phyloP scores from a whole-genome alignment of 2,888 invertebrate species.

The Zaprionus bogoriensis region DNA sequence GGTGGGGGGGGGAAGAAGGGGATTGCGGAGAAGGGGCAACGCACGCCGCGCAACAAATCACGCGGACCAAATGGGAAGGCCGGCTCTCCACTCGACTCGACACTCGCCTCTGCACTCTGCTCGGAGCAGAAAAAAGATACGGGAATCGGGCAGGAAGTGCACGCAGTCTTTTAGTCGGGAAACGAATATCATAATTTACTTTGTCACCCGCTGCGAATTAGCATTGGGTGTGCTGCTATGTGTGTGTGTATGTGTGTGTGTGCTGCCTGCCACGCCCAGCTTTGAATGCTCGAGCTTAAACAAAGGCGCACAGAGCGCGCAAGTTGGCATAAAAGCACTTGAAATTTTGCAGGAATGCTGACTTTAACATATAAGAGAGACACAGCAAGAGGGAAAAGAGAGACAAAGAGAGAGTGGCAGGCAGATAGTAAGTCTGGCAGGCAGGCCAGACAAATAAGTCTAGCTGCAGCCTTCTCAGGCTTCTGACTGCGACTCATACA shows the following conservation, averaged over 20 bases:
- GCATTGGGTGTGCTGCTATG: slow-evolving; percentile 47
- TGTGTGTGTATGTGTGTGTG: slow-evolving; percentile 22
- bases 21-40: slow-evolving; percentile 34
- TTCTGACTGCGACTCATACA: slow-evolving; percentile 45
- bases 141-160: slow-evolving; percentile 58
- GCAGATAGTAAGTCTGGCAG: slow-evolving; percentile 22
- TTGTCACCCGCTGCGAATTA: slow-evolving; percentile 79
- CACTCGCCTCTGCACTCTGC: slow-evolving; percentile 28
- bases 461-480: slow-evolving; percentile 63
- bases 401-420: neutral
- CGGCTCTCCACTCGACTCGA: slow-evolving; percentile 26
- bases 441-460: slow-evolving; percentile 69
- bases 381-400: slow-evolving; percentile 3
- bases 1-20: neutral
- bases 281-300: slow-evolving; percentile 64
- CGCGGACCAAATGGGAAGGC: slow-evolving; percentile 70
- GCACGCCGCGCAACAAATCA: slow-evolving; percentile 69
- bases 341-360: slow-evolving; percentile 55
- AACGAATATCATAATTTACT: slow-evolving; percentile 79
- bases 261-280: slow-evolving; percentile 58
- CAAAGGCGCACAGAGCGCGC: slow-evolving; percentile 61
- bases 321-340: slow-evolving; percentile 70
- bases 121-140: slow-evolving; percentile 16
- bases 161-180: slow-evolving; percentile 77
- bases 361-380: slow-evolving; percentile 70